Evolutionary conservation across 2,888 invertebrate genomes (phyloP).

Genomic region (Clivina fossor): DNA sequence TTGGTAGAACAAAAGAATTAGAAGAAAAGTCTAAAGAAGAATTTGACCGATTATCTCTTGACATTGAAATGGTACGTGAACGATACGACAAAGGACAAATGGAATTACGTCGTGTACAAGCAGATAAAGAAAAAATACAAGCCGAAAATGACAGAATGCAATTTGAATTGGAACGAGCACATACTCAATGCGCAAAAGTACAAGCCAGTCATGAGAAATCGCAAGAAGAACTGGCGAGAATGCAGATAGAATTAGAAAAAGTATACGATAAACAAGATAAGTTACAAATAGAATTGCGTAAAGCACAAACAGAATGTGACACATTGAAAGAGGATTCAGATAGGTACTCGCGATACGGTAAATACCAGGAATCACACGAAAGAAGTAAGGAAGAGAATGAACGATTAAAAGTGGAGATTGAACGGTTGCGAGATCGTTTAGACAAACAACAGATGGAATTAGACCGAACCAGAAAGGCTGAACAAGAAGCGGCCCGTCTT

Average conservation of each 20-base stretch:
- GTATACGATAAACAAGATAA: slow-evolving; percentile 90
- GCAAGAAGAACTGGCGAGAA: slow-evolving; percentile 84
- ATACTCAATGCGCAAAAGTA: slow-evolving; percentile 82
- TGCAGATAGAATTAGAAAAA: slow-evolving; percentile 86
- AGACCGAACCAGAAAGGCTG: slow-evolving; percentile 72
- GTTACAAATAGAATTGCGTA: slow-evolving; percentile 76
- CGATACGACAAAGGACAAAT: slow-evolving; percentile 86
- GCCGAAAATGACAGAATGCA: slow-evolving; percentile 82
- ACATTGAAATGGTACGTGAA: slow-evolving; percentile 85
- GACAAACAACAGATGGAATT: slow-evolving; percentile 81
- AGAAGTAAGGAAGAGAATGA: slow-evolving; percentile 75
- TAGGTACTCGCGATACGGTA: slow-evolving; percentile 70
- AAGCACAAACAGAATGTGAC: slow-evolving; percentile 77
- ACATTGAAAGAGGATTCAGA: slow-evolving; percentile 79
- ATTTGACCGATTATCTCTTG: slow-evolving; percentile 73
- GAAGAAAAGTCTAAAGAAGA: slow-evolving; percentile 91
- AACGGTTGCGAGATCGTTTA: slow-evolving; percentile 74
- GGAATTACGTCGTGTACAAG: slow-evolving; percentile 78
- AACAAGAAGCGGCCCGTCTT: slow-evolving; percentile 66
- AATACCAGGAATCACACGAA: slow-evolving; percentile 71
- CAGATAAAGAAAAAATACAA: slow-evolving; percentile 82
- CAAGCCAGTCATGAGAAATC: slow-evolving; percentile 84
- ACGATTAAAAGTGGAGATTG: slow-evolving; percentile 76
- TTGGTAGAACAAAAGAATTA: slow-evolving; percentile 82
- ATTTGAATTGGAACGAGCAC: slow-evolving; percentile 84